These are phyloP conservation scores for Rhingia campestris DNA, from an alignment of 2,888 invertebrate species.

Conservation along the genomic window DNA sequence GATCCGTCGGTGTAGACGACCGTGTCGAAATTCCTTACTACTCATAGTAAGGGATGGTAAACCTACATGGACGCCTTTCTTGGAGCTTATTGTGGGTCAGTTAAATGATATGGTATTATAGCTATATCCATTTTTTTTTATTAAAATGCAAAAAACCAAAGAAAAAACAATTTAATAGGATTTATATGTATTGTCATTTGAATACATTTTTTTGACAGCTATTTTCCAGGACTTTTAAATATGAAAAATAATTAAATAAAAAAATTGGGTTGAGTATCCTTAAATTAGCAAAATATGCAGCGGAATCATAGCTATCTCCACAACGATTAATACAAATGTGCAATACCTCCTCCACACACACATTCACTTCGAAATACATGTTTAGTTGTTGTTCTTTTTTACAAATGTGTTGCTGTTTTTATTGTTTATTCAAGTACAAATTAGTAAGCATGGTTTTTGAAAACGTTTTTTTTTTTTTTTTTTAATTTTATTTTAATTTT, in stretches of 20 bases:
- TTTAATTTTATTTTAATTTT: constrained; percentile 57
- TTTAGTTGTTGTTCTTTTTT: constrained; percentile 39
- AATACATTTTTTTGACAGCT: constrained; percentile 20
- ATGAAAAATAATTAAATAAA: constrained; percentile 13
- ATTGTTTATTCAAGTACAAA: constrained; percentile 74
- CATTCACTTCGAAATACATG: constrained; percentile 24
- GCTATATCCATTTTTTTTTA: constrained; percentile 1
- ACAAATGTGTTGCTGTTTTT: constrained; percentile 73
- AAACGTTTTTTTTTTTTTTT: constrained; percentile 48
- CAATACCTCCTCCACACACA: not conserved
- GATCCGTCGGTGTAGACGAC: too few relatives aligned
- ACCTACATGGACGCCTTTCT: too few relatives aligned
- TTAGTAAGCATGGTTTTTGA: constrained; percentile 72
- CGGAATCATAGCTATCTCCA: constrained; percentile 4
- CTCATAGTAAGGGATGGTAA: too few relatives aligned
- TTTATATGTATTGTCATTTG: constrained; percentile 8
- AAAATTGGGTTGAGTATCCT: constrained; percentile 4
- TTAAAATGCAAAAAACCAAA: constrained; percentile 12
- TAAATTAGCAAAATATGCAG: constrained; percentile 1
- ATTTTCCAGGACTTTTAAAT: constrained; percentile 22
- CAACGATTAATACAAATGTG: not conserved
- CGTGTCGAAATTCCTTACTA: too few relatives aligned
- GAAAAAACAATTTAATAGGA: constrained; percentile 1
- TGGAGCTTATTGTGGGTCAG: too few relatives aligned
- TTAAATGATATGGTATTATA: not conserved